phyloP scores from a whole-genome alignment of 2,888 invertebrate species.

The Thereva nobilitata region DNA sequence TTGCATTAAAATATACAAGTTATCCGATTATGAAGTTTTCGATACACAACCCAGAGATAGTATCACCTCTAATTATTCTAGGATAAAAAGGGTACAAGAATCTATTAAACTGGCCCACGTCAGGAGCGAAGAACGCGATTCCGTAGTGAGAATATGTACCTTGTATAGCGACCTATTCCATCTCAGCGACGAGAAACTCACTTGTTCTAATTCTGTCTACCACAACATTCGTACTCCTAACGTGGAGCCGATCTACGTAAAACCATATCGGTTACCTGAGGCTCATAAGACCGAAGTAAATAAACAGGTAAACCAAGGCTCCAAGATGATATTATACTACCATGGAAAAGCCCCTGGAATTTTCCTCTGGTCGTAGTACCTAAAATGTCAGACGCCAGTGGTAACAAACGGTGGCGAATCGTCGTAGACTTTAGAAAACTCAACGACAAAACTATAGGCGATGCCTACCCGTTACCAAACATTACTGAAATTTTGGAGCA shows the following conservation, averaged over 20 bases:
- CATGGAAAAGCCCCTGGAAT: not conserved
- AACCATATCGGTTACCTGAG: slow-evolving; percentile 19
- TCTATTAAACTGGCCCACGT: slow-evolving; percentile 40
- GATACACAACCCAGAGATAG: not conserved
- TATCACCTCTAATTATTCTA: not conserved
- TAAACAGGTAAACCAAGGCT: slow-evolving; percentile 45
- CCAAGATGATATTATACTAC: slow-evolving; percentile 46
- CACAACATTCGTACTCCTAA: slow-evolving; percentile 8
- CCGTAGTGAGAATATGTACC: slow-evolving; percentile 43
- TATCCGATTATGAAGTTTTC: slow-evolving; percentile 12
- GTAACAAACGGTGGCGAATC: slow-evolving; percentile 48
- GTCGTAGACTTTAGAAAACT: slow-evolving; percentile 54
- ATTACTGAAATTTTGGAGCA: slow-evolving; percentile 52
- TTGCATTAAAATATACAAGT: not conserved
- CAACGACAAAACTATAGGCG: slow-evolving; percentile 52
- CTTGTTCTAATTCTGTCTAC: slow-evolving; percentile 1
- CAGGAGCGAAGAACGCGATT: slow-evolving; percentile 46
- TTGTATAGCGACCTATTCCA: slow-evolving; percentile 49
- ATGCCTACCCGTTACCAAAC: slow-evolving; percentile 51
- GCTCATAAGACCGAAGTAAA: slow-evolving; percentile 34
- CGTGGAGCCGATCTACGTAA: not conserved
- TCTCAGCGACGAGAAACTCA: slow-evolving; percentile 8
- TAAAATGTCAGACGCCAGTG: slow-evolving; percentile 49
- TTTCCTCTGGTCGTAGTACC: slow-evolving; percentile 45
- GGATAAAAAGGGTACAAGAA: slow-evolving; percentile 11